Base-by-base conservation (phyloP, 2,888 invertebrate genomes). In the Antheraea yamamai region DNA sequence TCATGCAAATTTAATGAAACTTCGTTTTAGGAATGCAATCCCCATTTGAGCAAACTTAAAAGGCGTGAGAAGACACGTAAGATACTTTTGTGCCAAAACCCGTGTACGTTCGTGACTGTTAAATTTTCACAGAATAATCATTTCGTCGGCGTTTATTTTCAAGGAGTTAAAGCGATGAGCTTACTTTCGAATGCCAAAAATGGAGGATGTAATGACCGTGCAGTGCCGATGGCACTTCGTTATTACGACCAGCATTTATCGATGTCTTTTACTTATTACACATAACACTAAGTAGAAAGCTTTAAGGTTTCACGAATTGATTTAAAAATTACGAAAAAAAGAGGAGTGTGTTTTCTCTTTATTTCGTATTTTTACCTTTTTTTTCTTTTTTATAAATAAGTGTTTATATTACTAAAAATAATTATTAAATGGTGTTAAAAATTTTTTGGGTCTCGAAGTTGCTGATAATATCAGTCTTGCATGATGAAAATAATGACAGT, bases 181-280 rank as follows among this genome's bases (percentile, higher is more conserved):
- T 35, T 35, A 51, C 58, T 71, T 74, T 72, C 64, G 71, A 76
- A 66, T 72, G 74, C 74, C 58, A 39, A 70, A 70, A 70, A 70
- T n/a, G 70, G 70, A n/a, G 23, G 35, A 39, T n/a, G 70, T 70
- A 70, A 70, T 70, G 70, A 70, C 16, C 64, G 30, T 66, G 64
- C 64, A 66, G 64, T 30, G 39, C 70, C 70, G 39, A 39, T 35
- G 70, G 35, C 70, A 70, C 20, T 70, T 70, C 39, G n/a, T 66
- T 66, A 66, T 30, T 30, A 66, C 64, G 26, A 66, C 26, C 64
- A 26, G 16, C 70, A 70, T 70, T 39, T 39, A n/a, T 39, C 70
- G n/a, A 70, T 70, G 70, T 70, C 4, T 35, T 70, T 66, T n/a
- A 39, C 39, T 70, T 70, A 70, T 70, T 70, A 70, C 39, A 35